Percentiles rank a stretch among this genome's conserved stretches.
phyloP scores from a whole-genome alignment of 2,797 vertebrate species.

The Dermochelys coriacea region DNA sequence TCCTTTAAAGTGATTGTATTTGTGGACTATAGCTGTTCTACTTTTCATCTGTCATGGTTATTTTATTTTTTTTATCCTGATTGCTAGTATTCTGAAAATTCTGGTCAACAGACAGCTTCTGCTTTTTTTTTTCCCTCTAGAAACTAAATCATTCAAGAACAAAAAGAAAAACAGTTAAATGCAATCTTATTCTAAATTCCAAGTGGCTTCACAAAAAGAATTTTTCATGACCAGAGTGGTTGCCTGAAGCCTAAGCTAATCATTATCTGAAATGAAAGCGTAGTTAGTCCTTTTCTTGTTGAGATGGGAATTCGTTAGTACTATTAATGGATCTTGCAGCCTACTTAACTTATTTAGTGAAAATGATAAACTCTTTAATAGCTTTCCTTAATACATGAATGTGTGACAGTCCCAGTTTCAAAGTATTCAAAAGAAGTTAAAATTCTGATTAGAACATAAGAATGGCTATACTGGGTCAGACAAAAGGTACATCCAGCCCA shows the following conservation, averaged over 20 bases:
- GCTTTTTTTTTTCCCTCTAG: neutral
- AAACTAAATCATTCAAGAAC: neutral
- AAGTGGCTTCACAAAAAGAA: conserved; percentile 6
- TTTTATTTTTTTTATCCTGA: neutral
- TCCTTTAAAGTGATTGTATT: neutral
- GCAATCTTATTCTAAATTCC: neutral
- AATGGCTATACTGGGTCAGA: too few species aligned
- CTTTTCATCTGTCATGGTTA: neutral
- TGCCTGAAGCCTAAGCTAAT: conserved; percentile 46
- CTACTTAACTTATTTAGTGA: conserved; percentile 28
- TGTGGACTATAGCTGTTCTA: neutral
- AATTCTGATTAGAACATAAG: neutral
- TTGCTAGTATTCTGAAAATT: neutral
- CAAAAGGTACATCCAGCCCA: too few species aligned
- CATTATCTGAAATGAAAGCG: conserved; percentile 34
- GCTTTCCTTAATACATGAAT: neutral
- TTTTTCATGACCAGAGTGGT: conserved; percentile 13
- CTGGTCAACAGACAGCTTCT: neutral
- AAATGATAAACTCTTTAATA: conserved; percentile 44
- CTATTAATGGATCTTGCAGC: conserved; percentile 52
- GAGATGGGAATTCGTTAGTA: conserved; percentile 49
- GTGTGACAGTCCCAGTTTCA: neutral
- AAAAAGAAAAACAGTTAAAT: neutral
- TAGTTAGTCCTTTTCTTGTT: conserved; percentile 46
- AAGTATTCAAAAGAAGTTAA: neutral